Evolutionary conservation across 1,140 invertebrate species (phyloP).

Genomic region (Eueides isabella): DNA sequence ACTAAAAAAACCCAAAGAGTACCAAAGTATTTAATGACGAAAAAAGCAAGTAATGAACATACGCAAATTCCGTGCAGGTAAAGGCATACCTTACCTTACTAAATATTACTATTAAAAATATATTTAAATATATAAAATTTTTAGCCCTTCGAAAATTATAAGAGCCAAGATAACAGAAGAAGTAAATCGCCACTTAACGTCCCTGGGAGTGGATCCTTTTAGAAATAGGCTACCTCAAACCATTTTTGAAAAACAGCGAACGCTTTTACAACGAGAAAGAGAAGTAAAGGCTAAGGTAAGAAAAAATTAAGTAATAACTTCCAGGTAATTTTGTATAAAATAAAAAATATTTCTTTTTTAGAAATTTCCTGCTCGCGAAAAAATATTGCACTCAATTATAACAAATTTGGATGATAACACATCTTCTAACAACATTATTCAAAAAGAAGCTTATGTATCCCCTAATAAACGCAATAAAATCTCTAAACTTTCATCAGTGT

Average conservation of each 20-base stretch:
- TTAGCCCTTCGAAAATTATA: constrained; percentile 68
- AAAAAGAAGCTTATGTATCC: constrained; percentile 46
- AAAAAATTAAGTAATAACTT: background rate
- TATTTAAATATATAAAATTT: constrained; percentile 31
- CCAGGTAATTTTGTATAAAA: background rate
- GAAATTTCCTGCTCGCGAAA: constrained; percentile 80
- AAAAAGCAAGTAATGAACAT: constrained; percentile 41
- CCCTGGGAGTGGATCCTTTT: constrained; percentile 83
- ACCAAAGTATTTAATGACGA: constrained; percentile 6
- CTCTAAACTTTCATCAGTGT: constrained; percentile 68
- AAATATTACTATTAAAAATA: background rate
- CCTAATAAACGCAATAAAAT: constrained; percentile 55
- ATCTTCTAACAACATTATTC: constrained; percentile 34
- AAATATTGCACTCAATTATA: constrained; percentile 78
- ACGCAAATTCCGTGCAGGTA: constrained; percentile 53
- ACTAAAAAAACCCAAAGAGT: constrained; percentile 26
- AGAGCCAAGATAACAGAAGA: constrained; percentile 75
- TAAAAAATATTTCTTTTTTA: constrained; percentile 55
- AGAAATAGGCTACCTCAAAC: constrained; percentile 79
- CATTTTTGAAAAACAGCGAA: constrained; percentile 80
- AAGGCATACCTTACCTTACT: constrained; percentile 14
- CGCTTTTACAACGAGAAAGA: constrained; percentile 80
- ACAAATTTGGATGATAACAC: constrained; percentile 77
- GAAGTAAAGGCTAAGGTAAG: constrained; percentile 80
- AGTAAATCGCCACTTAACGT: constrained; percentile 77